Base-by-base conservation (phyloP, 1,140 invertebrate genomes). In the Oreohelix idahoensis region DNA sequence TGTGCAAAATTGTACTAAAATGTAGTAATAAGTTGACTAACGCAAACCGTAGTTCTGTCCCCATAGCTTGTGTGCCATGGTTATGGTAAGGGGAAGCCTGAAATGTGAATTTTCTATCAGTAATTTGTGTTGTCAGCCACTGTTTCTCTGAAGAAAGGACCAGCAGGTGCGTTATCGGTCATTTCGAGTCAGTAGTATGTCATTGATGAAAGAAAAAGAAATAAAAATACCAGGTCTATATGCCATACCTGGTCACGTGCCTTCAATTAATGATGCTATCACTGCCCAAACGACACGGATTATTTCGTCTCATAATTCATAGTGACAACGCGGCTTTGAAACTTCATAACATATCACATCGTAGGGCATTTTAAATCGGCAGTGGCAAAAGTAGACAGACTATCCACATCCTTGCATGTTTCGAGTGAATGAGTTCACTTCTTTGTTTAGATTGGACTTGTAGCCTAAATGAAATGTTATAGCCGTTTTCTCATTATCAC, bases 1-100 rank as follows among this genome's bases (percentile, higher is more conserved):
- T 88, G 87, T 79, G 79, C 36, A 78, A 32, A 70, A 66, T 80
- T 38, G 76, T 49, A 69, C 79, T 74, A 82, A 82, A 80, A 83
- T 74, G 38, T 70, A 83, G 82, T 36, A 71, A 42, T 77, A 83
- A 49, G 23, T 11, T 38, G 74, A 66, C 63, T 13, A 39, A 32
- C 15, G 39, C 80, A 83, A 81, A 69, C 77, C 42, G 49, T 49
- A 82, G 51, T 49, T 79, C 35, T 79, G 42, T 71, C 38, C 79
- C 17, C 39, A n/a, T 66, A 80, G 53, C 78, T 23, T 58, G 32
- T 69, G 29, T 42, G 32, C 11, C 39, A 42, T 58, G 71, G 11
- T 73, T 79, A 32, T 79, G 51, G 51, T 79, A 58, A 79, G 53
- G 8, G 35, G 4, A 49, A 63, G n/a, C 4, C 13, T 76, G 38